Evolutionary conservation across 2,797 vertebrate genomes (phyloP), one percentile per base, ranked within the genome.

Genomic region (Fistularia tabacaria): DNA sequence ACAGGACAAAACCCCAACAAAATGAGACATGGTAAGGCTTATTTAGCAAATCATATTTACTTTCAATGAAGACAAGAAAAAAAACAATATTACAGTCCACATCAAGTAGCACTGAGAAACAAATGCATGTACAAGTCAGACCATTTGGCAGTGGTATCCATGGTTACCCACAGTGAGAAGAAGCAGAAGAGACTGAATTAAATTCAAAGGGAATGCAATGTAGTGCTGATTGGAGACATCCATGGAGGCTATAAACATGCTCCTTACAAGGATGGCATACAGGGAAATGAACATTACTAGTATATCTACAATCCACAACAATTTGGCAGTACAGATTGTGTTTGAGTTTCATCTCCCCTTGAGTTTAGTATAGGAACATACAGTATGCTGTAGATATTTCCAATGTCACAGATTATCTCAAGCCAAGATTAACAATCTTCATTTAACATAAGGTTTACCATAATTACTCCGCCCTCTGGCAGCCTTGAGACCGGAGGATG

Each of bases 101-200:
- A 74, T 61, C 61, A 68, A 81, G 65, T 65, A 73, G 75, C 80
- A 75, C 74, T 75, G 66, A 77, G 79, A 79, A 85, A 85, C 76
- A 88, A 80, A 86, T 79, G 76, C 72, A 83, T 81, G 69, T 69
- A 58, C 69, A 62, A 79, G 78, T 79, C 69, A 80, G 77, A 72
- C 67, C 84, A 87, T 78, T 82, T 73, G 88, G 81, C 82, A 88
- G 69, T 36, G 0, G 87, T 89, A 71, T 69, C 85, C 85, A 86
- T 87, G 80, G 87, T 47, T 84, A 89, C 88, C 7, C 69, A 76
- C 80, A 71, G 57, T 70, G 84, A 87, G 82, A 82, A 83, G 83
- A 82, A 84, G 86, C 82, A 73, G 81, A 80, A 83, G 81, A 80
- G 68, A 67, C 56, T 58, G 82, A 80, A 73, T 64, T 66, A 76